These are phyloP conservation scores for Lycaon pictus DNA, from an alignment of 2,113 vertebrate species.

Conservation along the genomic window DNA sequence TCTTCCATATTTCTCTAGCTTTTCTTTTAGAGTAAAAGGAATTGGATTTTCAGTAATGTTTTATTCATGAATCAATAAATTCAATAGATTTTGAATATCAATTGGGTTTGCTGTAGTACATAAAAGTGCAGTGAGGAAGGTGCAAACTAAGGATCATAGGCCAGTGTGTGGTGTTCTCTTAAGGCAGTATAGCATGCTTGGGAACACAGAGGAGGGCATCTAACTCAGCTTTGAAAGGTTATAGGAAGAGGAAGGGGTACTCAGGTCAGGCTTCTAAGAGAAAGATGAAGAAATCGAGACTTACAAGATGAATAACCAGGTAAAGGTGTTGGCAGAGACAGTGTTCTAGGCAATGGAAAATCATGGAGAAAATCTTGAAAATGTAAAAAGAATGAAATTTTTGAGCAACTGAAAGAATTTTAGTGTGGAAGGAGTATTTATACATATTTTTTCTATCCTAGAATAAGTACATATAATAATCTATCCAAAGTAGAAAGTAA, in stretches of 20 bases:
- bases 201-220: background rate
- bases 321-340: background rate
- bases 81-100: background rate
- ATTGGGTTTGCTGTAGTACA: background rate
- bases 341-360: background rate
- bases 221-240: background rate
- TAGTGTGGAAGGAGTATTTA: background rate
- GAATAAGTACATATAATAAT: background rate
- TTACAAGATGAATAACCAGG: background rate
- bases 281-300: slow-evolving; percentile 18
- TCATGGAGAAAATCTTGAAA: background rate
- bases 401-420: slow-evolving; percentile 31
- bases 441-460: background rate
- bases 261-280: background rate
- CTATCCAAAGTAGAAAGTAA: slow-evolving; percentile 2
- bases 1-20: background rate
- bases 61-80: background rate
- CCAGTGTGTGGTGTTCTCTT: background rate
- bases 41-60: slow-evolving; percentile 12
- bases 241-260: background rate
- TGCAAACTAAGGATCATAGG: background rate
- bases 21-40: slow-evolving; percentile 27
- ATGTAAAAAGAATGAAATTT: background rate
- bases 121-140: background rate
- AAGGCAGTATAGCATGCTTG: background rate